Evolutionary conservation across 2,888 invertebrate genomes (phyloP).

Genomic region (Tolmerus cingulatus): DNA sequence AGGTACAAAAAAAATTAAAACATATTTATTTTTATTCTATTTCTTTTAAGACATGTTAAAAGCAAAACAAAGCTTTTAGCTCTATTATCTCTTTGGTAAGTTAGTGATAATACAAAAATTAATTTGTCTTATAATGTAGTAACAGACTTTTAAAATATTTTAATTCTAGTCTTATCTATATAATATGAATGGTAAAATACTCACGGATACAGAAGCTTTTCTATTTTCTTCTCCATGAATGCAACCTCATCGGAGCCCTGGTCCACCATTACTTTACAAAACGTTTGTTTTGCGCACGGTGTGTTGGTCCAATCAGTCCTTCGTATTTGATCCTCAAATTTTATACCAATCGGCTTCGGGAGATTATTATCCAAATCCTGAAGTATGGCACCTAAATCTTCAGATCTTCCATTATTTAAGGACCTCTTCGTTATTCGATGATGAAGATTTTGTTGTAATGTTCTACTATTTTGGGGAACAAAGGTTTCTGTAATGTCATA

Average conservation of each 20-base stretch:
- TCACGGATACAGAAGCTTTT: slow-evolving; percentile 76
- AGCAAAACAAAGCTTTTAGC: too few species aligned
- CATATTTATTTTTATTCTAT: too few species aligned
- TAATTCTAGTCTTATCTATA: not conserved
- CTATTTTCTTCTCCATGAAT: slow-evolving; percentile 84
- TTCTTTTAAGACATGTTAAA: too few species aligned
- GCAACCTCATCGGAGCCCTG: slow-evolving; percentile 75
- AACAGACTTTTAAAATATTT: not conserved
- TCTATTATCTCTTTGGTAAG: not conserved
- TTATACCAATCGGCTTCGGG: slow-evolving; percentile 34
- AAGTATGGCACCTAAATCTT: slow-evolving; percentile 60
- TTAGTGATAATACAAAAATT: not conserved
- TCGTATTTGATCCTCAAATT: slow-evolving; percentile 62
- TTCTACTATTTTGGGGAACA: not conserved
- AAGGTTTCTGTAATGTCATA: slow-evolving; percentile 40
- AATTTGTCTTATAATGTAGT: not conserved
- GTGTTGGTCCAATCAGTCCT: slow-evolving; percentile 77
- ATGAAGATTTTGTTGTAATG: not conserved
- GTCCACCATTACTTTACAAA: slow-evolving; percentile 77
- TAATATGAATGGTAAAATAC: slow-evolving; percentile 59
- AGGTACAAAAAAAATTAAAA: too few species aligned
- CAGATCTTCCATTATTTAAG: slow-evolving; percentile 47
- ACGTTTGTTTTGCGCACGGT: slow-evolving; percentile 78
- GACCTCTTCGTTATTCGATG: slow-evolving; percentile 45
- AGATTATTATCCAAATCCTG: slow-evolving; percentile 54